Evolutionary conservation across 2,113 vertebrate genomes (phyloP).

Genomic region (Rhineura floridana): DNA sequence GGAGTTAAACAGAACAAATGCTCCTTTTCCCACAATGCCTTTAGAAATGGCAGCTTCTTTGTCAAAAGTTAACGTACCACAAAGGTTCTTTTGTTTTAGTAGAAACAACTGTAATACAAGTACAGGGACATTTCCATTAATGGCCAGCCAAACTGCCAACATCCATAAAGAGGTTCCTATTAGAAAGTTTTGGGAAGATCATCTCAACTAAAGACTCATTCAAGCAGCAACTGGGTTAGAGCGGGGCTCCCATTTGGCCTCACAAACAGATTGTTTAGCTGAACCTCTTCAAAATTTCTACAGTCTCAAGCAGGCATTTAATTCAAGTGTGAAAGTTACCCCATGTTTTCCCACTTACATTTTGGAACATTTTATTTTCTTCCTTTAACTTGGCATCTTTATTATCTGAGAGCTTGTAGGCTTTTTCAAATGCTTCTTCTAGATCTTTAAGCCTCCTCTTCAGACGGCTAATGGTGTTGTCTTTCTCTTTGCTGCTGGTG

Average conservation of each 20-base stretch:
- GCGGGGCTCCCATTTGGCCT: background rate
- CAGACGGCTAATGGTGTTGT: slow-evolving; percentile 76
- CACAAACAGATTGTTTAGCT: background rate
- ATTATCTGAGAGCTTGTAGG: slow-evolving; percentile 85
- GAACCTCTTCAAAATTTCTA: background rate
- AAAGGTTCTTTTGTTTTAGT: background rate
- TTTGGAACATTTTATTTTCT: slow-evolving; percentile 92
- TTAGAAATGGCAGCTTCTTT: background rate
- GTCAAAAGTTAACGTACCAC: rapidly evolving
- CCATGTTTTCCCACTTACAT: slow-evolving; percentile 77
- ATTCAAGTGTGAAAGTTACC: rapidly evolving
- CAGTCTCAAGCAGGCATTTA: rapidly evolving
- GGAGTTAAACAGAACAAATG: background rate
- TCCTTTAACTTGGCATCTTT: slow-evolving; percentile 83
- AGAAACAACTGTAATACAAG: background rate
- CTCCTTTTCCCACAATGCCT: background rate
- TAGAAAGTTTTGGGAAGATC: background rate
- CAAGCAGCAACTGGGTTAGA: too few relatives aligned
- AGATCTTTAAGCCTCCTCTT: slow-evolving; percentile 81
- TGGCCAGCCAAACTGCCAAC: background rate
- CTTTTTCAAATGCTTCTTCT: slow-evolving; percentile 83
- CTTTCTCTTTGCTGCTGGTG: slow-evolving; percentile 83
- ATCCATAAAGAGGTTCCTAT: background rate
- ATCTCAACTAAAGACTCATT: background rate
- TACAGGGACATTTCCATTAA: background rate